A percentile compares a stretch with the other conserved stretches of the same genome.
These are phyloP conservation scores for Scalopus aquaticus DNA, from an alignment of 2,113 vertebrate species.

Conservation along the genomic window DNA sequence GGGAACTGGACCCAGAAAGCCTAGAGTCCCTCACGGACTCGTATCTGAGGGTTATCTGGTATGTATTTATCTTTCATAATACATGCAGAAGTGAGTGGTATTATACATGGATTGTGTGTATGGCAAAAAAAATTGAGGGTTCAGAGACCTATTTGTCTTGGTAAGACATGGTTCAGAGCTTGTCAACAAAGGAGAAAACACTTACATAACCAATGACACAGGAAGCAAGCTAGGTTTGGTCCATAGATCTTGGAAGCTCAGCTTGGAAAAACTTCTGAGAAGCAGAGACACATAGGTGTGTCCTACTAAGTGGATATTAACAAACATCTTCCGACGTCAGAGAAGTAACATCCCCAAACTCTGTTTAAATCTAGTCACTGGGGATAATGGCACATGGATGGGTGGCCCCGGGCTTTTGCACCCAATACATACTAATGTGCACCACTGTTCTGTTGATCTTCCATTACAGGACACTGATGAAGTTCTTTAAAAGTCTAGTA, in stretches of 20 bases:
- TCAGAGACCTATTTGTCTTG: not conserved
- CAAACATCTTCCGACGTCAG: not conserved
- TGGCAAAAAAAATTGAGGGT: not conserved
- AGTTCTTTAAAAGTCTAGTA: not conserved
- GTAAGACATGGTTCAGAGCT: not conserved
- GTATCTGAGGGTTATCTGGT: not conserved
- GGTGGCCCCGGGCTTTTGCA: not conserved
- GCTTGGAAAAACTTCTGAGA: not conserved
- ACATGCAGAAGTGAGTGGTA: not conserved
- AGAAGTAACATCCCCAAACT: not conserved
- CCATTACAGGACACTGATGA: too few relatives aligned
- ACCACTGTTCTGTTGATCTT: not conserved
- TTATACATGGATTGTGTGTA: not conserved
- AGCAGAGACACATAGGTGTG: not conserved
- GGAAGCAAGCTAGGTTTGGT: not conserved
- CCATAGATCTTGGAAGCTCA: not conserved
- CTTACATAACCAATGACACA: not conserved
- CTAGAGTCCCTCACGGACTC: not conserved
- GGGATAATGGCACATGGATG: not conserved
- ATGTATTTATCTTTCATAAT: not conserved
- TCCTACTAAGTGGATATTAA: not conserved
- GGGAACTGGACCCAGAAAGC: not conserved
- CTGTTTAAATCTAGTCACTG: not conserved
- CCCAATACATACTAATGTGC: not conserved
- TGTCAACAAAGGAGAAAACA: not conserved